These are phyloP conservation scores for Liparis tanakae DNA, from an alignment of 2,797 vertebrate genomes.

Conservation along the genomic window DNA sequence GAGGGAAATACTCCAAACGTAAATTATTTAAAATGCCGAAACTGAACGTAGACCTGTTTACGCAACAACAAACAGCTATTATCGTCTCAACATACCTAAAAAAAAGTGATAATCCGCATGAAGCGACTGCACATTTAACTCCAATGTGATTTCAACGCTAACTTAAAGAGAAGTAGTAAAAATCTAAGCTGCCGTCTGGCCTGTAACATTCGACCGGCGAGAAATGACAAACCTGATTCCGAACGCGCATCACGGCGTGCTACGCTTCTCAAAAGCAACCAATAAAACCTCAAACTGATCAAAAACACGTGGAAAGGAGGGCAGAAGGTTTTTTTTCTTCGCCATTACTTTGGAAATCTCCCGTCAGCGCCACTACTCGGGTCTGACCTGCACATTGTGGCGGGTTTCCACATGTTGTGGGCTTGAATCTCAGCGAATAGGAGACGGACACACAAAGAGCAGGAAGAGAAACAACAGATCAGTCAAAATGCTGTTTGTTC, in stretches of 20 bases:
- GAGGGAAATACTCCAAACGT: neutral
- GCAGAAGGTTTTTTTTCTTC: neutral
- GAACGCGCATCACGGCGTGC: neutral
- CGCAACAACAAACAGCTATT: conserved; percentile 7
- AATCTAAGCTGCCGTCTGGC: conserved; percentile 54
- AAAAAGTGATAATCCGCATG: neutral
- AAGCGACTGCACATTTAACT: neutral
- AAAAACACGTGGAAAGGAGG: conserved; percentile 18
- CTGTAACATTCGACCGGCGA: conserved; percentile 8
- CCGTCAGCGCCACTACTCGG: too few relatives aligned
- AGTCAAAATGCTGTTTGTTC: conserved; percentile 72
- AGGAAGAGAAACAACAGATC: conserved; percentile 54
- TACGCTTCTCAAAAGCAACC: conserved; percentile 13
- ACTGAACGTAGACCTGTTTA: neutral
- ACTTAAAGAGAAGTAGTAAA: conserved; percentile 18
- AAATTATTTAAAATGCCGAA: neutral
- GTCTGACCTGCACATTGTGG: too few relatives aligned
- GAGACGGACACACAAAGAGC: too few relatives aligned
- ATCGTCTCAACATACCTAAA: neutral
- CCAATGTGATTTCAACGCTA: conserved; percentile 27
- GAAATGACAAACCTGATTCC: conserved; percentile 34
- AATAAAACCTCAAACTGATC: conserved; percentile 35
- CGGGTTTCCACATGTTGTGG: too few relatives aligned
- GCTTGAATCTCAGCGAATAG: too few relatives aligned
- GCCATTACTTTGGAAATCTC: too few relatives aligned